Evolutionary conservation across 2,797 vertebrate species (phyloP).

Genomic region (Ctenopoma kingsleyae): DNA sequence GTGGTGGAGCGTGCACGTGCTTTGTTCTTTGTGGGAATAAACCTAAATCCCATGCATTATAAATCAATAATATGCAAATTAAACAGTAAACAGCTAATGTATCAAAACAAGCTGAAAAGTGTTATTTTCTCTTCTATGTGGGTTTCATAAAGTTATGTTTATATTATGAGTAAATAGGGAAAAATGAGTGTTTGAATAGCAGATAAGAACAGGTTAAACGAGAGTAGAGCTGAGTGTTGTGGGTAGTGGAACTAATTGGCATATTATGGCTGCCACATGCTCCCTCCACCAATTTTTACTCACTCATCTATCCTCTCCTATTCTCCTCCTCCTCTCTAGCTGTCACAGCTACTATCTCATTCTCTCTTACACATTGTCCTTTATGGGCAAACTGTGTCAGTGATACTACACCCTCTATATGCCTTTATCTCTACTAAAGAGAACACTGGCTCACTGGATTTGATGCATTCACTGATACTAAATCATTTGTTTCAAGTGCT

Average conservation of each 20-base stretch:
- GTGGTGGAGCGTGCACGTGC: constrained; percentile 3
- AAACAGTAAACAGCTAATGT: constrained; percentile 23
- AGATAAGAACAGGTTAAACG: constrained; percentile 1
- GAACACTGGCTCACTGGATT: constrained; percentile 8
- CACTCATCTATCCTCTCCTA: constrained; percentile 23
- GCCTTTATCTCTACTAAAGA: neutral
- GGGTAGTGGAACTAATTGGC: constrained; percentile 57
- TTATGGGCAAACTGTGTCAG: constrained; percentile 20
- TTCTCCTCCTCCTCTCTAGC: neutral
- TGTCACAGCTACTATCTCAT: constrained; percentile 8
- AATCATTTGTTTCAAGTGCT: neutral
- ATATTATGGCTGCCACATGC: constrained; percentile 38
- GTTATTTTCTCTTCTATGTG: neutral
- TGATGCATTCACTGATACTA: constrained; percentile 18
- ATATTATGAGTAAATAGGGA: constrained; percentile 8
- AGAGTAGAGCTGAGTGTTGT: constrained; percentile 35
- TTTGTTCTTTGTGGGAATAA: neutral
- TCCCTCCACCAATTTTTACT: constrained; percentile 38
- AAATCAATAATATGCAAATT: constrained; percentile 20
- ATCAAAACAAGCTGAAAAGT: neutral
- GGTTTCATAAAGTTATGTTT: neutral
- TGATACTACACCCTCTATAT: constrained; percentile 8
- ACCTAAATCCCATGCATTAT: constrained; percentile 26
- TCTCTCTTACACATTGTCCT: neutral
- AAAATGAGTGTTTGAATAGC: neutral